These are phyloP conservation scores for Nothoprocta perdicaria DNA, from an alignment of 2,113 vertebrate genomes.

Conservation along the genomic window DNA sequence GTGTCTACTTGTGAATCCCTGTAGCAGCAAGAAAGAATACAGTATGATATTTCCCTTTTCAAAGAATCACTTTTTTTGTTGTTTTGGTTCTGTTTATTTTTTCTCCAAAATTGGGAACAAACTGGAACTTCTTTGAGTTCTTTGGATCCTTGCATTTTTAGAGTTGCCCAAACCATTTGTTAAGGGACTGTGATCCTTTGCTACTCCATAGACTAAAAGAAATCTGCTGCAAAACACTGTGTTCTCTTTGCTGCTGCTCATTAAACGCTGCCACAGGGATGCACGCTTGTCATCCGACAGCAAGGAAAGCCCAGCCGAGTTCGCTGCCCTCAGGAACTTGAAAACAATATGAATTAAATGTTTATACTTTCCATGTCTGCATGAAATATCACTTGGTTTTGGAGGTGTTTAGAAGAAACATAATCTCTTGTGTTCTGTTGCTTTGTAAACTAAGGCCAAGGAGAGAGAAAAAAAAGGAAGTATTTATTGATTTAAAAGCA, in stretches of 20 bases:
- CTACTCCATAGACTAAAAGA: background rate
- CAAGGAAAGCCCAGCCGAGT: slow-evolving; percentile 23
- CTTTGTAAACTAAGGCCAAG: background rate
- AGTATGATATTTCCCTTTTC: background rate
- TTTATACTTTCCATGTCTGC: background rate
- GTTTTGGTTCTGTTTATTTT: too few relatives aligned
- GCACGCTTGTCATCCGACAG: slow-evolving; percentile 25
- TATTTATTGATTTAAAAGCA: background rate
- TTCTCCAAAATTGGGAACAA: background rate
- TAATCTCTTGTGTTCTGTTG: background rate
- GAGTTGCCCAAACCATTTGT: slow-evolving; percentile 10
- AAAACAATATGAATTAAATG: slow-evolving; percentile 23
- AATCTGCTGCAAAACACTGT: background rate
- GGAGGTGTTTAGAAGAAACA: background rate
- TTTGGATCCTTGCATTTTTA: background rate
- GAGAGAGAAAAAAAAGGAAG: background rate
- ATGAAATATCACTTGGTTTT: background rate
- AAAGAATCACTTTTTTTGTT: background rate
- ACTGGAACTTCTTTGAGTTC: background rate
- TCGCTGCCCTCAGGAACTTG: slow-evolving; percentile 13
- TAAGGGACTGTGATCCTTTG: slow-evolving; percentile 21
- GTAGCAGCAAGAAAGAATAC: background rate
- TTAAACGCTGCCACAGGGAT: slow-evolving; percentile 36
- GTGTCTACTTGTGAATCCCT: background rate
- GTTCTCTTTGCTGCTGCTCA: slow-evolving; percentile 11